Base-by-base conservation (phyloP, 2,888 invertebrate species). In the Lithophane semibrunnea region DNA sequence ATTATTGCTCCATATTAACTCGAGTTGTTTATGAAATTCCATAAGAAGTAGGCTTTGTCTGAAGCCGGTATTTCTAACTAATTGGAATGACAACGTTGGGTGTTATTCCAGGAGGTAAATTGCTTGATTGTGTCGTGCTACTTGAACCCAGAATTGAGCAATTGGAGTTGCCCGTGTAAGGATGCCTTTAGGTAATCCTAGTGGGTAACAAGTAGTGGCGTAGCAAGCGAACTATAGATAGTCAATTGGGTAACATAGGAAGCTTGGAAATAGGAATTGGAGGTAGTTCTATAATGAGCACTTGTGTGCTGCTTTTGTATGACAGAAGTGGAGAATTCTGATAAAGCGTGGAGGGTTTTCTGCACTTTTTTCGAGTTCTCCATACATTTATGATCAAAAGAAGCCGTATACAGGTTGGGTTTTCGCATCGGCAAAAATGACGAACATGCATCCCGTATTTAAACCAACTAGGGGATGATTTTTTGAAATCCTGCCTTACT, bases 101-200 rank as follows among this genome's bases (percentile, higher is more conserved):
- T 29, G 7, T 37, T 42, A 12, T 56, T 7, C 2, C 16, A 42
- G 18, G 9, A 0, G 16, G 3, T 4, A 12, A 44, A 56, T 24
- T 56, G 7, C 7, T 69, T 42, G 18, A 21, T 29, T 12, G 18
- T 66, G n/a, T 58, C 58, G 7, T 24, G 60, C 29, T 16, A 29
- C 29, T 60, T 29, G 8, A 60, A 16, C 7, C 18, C 2, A 42
- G 56, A 71, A 12, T 29, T 42, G 37, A 24, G 24, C 74, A 52
- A 42, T 52, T 61, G 29, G 29, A 75, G 16, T 61, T 44, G 44
- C n/a, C 16, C 24, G 12, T 65, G 56, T 77, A 37, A 49, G 0
- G 9, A 2, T 4, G 29, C 21, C 58, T 65, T 77, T n/a, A 67
- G 68, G 68, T 84, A 75, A 81, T 82, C 79, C 79, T 47, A 75